These are phyloP conservation scores for Cephus sareptanus DNA, from an alignment of 2,888 invertebrate genomes.

Conservation along the genomic window DNA sequence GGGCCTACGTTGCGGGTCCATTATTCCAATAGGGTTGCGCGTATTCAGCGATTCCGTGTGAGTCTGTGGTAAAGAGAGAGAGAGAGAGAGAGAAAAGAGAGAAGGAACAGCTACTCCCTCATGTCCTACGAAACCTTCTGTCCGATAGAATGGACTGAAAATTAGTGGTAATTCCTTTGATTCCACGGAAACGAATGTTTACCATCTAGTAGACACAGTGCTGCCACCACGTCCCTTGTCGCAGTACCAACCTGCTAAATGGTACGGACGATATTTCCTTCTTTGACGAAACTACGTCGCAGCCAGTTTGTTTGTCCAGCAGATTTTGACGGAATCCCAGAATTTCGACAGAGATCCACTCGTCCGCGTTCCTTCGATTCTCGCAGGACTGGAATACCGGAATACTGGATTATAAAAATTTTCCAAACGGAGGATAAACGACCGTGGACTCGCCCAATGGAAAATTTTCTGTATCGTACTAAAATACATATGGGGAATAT, in stretches of 20 bases:
- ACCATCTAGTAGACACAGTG: constrained; percentile 4
- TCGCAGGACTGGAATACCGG: neutral
- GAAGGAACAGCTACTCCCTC: neutral
- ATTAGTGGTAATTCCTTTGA: constrained; percentile 35
- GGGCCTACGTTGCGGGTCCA: neutral
- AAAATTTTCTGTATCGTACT: neutral
- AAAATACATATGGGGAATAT: neutral
- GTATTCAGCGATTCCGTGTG: neutral
- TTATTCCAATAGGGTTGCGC: neutral
- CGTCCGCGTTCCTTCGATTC: constrained; percentile 14
- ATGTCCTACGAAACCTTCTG: neutral
- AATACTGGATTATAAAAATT: neutral
- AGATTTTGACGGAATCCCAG: neutral
- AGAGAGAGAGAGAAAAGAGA: neutral
- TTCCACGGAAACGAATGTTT: constrained; percentile 36
- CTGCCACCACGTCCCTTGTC: constrained; percentile 13
- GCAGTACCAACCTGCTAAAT: constrained; percentile 39
- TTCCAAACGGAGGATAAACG: neutral
- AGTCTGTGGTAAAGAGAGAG: neutral
- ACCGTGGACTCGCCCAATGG: neutral
- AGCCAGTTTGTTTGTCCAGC: neutral
- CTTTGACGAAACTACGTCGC: neutral
- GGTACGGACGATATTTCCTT: constrained; percentile 11
- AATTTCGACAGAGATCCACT: constrained; percentile 13
- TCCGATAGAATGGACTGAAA: constrained; percentile 30